phyloP scores from a whole-genome alignment of 2,797 vertebrate genomes.

The Tauraco hartlaubi region DNA sequence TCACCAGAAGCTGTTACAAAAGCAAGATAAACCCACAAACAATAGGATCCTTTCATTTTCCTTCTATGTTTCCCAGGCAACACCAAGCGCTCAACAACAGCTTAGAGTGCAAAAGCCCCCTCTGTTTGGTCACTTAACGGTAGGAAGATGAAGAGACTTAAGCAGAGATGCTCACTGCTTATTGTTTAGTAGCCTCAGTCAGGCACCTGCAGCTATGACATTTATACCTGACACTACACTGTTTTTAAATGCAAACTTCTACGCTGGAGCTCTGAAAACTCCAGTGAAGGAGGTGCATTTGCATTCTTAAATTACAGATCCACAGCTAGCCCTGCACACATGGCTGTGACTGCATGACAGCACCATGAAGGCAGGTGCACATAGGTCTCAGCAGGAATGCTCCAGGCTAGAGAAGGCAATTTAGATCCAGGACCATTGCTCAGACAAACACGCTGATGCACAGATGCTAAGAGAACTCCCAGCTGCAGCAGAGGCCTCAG shows the following conservation, averaged over 20 bases:
- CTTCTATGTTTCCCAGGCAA: constrained; percentile 73
- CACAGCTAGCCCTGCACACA: background rate
- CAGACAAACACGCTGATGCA: background rate
- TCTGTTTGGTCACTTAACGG: background rate
- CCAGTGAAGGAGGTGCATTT: background rate
- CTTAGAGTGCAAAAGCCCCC: constrained; percentile 63
- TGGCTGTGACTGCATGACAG: background rate
- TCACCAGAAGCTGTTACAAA: background rate
- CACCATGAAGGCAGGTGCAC: background rate
- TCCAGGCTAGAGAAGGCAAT: background rate
- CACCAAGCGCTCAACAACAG: constrained; percentile 65
- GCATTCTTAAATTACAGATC: background rate
- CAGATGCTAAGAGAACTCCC: background rate
- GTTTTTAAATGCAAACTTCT: background rate
- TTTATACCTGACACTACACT: constrained; percentile 48
- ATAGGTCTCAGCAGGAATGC: background rate
- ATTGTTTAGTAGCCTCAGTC: constrained; percentile 37
- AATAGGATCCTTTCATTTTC: constrained; percentile 60
- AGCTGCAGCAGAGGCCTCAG: background rate
- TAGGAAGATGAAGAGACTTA: constrained; percentile 59
- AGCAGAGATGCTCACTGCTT: background rate
- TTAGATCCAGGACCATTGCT: background rate
- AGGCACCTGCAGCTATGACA: constrained; percentile 51
- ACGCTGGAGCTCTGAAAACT: background rate
- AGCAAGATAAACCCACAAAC: constrained; percentile 5